Evolutionary conservation across 2,113 vertebrate genomes (phyloP).

Genomic region (Ciconia stormi): DNA sequence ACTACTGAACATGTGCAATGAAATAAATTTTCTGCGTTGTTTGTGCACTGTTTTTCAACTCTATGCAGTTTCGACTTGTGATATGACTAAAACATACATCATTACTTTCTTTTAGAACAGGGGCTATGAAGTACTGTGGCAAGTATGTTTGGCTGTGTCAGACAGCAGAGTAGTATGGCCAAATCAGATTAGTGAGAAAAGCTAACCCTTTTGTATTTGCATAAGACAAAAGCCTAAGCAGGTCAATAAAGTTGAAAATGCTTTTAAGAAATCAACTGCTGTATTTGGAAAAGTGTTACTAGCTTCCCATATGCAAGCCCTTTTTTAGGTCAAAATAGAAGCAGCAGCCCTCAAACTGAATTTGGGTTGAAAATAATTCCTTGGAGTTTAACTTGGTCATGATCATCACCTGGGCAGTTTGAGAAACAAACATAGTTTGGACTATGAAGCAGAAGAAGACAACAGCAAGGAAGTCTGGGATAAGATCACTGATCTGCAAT

Average conservation of each 20-base stretch:
- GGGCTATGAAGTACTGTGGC: neutral
- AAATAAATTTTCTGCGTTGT: neutral
- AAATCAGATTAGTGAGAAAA: neutral
- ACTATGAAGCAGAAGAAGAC: neutral
- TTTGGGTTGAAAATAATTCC: neutral
- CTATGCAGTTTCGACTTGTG: neutral
- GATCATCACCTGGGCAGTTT: neutral
- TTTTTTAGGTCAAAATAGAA: neutral
- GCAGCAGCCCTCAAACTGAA: neutral
- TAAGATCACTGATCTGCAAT: neutral
- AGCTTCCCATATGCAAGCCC: neutral
- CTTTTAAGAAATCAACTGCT: neutral
- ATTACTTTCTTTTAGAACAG: neutral
- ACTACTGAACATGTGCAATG: neutral
- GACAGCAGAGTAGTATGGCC: neutral
- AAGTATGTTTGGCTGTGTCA: neutral
- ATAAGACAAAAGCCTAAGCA: neutral
- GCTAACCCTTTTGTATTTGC: neutral
- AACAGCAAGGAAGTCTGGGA: neutral
- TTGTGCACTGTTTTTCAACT: neutral
- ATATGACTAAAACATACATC: neutral
- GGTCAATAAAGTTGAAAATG: neutral
- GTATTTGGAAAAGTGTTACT: neutral
- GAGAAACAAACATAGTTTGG: neutral
- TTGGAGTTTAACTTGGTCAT: neutral